Base-by-base conservation (phyloP, 1,140 invertebrate species). In the Pogonognathellus flavescens region DNA sequence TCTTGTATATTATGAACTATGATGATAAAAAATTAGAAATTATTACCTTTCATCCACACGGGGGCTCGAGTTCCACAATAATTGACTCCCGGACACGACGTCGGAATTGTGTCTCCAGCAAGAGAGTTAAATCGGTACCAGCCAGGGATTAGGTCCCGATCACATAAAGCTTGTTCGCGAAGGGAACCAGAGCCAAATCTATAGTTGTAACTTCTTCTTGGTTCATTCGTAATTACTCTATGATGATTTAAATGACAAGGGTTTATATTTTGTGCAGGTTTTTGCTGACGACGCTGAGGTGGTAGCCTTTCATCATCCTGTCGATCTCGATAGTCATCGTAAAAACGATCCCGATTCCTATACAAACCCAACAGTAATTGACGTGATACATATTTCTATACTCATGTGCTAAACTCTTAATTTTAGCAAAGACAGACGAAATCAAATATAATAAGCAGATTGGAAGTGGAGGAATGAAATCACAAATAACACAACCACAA, bases 21-120 rank as follows among this genome's bases (percentile, higher is more conserved):
- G 31, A 41, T 1, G 1, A 41, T 41, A 3, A 41, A 3, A 6
- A 41, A 41, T 3, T 1, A 41, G 31, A 41, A 41, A 41, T 41
- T 41, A 49, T 85, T 80, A 89, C 89, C 89, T 89, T 88, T 89
- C 86, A 89, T 88, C 89, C 89, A 89, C 1, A 89, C 87, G 0
- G 89, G 89, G 7, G 88, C 87, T 53, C 87, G 31, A 14, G 89
- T 89, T 31, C 89, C 89, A 81, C 89, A 89, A 70, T 89, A 87
- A 85, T 89, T 88, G 41, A 85, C 62, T 14, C 88, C 87, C 7
- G 89, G 89, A 87, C 89, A 89, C 0, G 88, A 88, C 5, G 88
- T 89, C 1, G 89, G 89, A 59, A 89, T 88, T 6, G 87, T 89
- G 55, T 88, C 85, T 49, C 89, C 89, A 53, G 89, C 89, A 13